Conservation (phyloP, 2,888 invertebrate genomes). For the Acleris literana region DNA sequence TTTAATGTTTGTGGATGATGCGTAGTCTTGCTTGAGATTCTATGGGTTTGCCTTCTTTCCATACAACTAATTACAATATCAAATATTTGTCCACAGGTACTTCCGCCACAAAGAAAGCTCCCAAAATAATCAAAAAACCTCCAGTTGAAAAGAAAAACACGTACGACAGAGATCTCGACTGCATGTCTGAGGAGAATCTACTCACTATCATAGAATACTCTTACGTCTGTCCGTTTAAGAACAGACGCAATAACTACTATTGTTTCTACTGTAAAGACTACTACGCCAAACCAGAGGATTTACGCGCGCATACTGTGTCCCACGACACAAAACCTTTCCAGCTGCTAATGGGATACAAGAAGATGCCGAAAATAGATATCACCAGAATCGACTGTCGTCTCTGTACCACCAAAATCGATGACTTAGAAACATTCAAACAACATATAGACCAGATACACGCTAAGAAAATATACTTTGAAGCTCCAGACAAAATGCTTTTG, state of each 20-base stretch:
- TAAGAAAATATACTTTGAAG: slow-evolving; percentile 75
- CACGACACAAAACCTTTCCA: slow-evolving; percentile 77
- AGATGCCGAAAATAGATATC: slow-evolving; percentile 76
- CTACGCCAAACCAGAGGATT: slow-evolving; percentile 72
- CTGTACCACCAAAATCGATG: slow-evolving; percentile 66
- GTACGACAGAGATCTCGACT: slow-evolving; percentile 70
- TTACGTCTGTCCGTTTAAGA: slow-evolving; percentile 74
- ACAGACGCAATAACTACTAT: slow-evolving; percentile 73
- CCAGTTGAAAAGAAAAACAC: slow-evolving; percentile 67
- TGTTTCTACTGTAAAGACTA: slow-evolving; percentile 78
- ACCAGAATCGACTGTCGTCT: slow-evolving; percentile 72
- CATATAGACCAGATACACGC: slow-evolving; percentile 69
- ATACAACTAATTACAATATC: no score
- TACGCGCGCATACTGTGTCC: slow-evolving; percentile 68
- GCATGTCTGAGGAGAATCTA: slow-evolving; percentile 75
- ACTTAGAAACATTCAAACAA: slow-evolving; percentile 65
- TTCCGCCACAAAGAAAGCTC: slow-evolving; percentile 42
- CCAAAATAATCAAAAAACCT: slow-evolving; percentile 54
- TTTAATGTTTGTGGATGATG: no score
- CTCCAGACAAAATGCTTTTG: slow-evolving; percentile 69
- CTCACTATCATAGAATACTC: slow-evolving; percentile 74
- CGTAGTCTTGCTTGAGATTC: no score
- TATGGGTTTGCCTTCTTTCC: no score
- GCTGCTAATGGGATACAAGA: slow-evolving; percentile 71
- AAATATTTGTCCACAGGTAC: slow-evolving; percentile 47